phyloP scores from a whole-genome alignment of 2,797 vertebrate genomes.

The Austrolebias charrua region DNA sequence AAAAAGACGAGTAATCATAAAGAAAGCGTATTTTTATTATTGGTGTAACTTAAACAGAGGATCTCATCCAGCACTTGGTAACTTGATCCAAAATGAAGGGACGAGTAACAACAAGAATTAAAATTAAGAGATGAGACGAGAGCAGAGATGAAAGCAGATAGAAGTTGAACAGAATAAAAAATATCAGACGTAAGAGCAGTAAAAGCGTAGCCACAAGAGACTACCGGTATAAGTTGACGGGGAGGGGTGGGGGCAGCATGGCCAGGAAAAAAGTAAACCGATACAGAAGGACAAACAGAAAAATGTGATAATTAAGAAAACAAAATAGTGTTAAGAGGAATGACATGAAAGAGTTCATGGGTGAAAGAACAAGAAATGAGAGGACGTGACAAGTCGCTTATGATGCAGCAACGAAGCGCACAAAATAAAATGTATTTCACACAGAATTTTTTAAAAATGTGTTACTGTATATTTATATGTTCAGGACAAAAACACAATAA shows the following conservation, averaged over 20 bases:
- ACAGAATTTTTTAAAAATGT: no score
- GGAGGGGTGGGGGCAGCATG: background rate
- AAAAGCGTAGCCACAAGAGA: background rate
- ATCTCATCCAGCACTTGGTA: constrained; percentile 18
- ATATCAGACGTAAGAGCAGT: constrained; percentile 22
- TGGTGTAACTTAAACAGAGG: background rate
- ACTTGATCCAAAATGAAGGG: constrained; percentile 13
- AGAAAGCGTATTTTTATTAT: no score
- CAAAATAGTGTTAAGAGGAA: background rate
- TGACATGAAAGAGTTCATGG: no score
- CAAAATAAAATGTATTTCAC: no score
- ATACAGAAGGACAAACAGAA: background rate
- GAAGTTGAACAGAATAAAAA: constrained; percentile 19
- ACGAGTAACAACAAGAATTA: constrained; percentile 28
- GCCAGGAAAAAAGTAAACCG: constrained; percentile 6
- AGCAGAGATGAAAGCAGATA: constrained; percentile 24
- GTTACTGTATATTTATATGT: no score
- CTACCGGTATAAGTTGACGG: constrained; percentile 13
- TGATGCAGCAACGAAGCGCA: no score
- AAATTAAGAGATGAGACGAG: constrained; percentile 39
- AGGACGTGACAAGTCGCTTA: no score
- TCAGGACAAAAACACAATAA: no score
- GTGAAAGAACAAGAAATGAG: no score
- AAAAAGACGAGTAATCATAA: background rate
- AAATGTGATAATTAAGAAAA: background rate